Evolutionary conservation across 2,888 invertebrate genomes (phyloP), one percentile per base, ranked within the genome.

Genomic region (Ophion ventricosus): DNA sequence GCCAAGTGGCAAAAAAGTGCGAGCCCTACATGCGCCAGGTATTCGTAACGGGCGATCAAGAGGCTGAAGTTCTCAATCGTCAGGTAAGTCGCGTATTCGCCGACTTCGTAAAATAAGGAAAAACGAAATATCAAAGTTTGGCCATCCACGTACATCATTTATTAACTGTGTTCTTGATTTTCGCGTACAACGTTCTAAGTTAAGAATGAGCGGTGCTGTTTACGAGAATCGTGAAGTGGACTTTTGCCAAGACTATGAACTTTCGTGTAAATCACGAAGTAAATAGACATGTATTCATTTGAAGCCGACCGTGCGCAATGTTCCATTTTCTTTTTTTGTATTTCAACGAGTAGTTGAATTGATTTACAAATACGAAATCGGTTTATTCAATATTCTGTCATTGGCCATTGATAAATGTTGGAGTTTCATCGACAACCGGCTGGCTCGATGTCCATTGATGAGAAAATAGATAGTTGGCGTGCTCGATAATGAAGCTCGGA

Each of bases 21-120:
- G 99, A 99, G 94, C 99, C 99, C 57, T 96, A 97, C 92, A 99
- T 99, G 95, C 96, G 98, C 89, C 99, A 99, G 95, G 99, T 99
- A 88, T 97, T 97, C 93, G 95, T 97, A 83, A 96, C 96, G 82
- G 96, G 96, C 82, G 95, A 96, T 91, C 94, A 94, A 89, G 94
- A 95, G 87, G 95, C 95, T 90, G 85, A 79, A 23, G 85, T 94
- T 85, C 95, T 97, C 77, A 94, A 95, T 85, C 94, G 96, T 89
- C 95, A 96, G 95, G 97, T 96, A 94, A 94, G 93, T 85, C 26
- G 17, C 14, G 49, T 14, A 17, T 49, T 17, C 26, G 25, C 63
- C 70, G 35, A 76, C 26, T 70, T 43, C 23, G 57, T 72, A 76
- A 25, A 29, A 74, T n/a, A 54, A 43, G 3, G 54, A 29, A 59